Evolutionary conservation across 37 sponge, comb jelly and placozoan genomes (phyloP).

Genomic region (Bolinopsis microptera): DNA sequence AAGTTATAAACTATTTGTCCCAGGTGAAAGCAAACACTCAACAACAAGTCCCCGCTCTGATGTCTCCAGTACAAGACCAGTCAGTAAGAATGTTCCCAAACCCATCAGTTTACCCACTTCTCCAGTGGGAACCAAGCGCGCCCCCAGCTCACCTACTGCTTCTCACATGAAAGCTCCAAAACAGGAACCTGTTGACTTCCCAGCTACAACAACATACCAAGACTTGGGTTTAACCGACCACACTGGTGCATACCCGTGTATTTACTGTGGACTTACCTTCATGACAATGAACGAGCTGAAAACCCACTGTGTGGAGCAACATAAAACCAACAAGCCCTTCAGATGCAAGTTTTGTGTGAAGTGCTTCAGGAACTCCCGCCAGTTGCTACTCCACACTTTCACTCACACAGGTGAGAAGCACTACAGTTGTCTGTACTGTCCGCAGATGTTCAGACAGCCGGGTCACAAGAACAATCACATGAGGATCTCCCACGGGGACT

Average conservation of each 20-base stretch:
- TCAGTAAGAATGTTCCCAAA: not conserved
- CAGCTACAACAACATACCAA: not conserved
- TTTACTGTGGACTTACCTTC: not conserved
- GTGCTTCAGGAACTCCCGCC: not conserved
- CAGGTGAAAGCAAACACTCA: not conserved
- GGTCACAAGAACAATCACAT: constrained; percentile 18
- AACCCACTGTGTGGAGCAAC: not conserved
- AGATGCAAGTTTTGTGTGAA: not conserved
- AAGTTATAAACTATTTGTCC: no score
- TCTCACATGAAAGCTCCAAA: not conserved
- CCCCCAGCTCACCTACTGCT: not conserved
- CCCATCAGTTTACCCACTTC: not conserved
- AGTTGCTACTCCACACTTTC: constrained; percentile 34
- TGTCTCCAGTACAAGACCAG: not conserved
- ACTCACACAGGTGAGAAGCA: constrained; percentile 28
- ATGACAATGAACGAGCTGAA: not conserved
- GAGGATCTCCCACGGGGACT: not conserved
- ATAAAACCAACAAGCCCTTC: not conserved
- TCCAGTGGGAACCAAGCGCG: not conserved
- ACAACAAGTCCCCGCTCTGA: not conserved
- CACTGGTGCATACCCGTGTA: constrained; percentile 11
- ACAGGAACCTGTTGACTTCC: not conserved
- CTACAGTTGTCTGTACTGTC: not conserved
- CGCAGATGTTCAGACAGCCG: constrained; percentile 4
- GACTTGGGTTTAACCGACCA: constrained; percentile 7